Base-by-base conservation (phyloP, 2,113 vertebrate genomes). In the Podocnemis expansa region DNA sequence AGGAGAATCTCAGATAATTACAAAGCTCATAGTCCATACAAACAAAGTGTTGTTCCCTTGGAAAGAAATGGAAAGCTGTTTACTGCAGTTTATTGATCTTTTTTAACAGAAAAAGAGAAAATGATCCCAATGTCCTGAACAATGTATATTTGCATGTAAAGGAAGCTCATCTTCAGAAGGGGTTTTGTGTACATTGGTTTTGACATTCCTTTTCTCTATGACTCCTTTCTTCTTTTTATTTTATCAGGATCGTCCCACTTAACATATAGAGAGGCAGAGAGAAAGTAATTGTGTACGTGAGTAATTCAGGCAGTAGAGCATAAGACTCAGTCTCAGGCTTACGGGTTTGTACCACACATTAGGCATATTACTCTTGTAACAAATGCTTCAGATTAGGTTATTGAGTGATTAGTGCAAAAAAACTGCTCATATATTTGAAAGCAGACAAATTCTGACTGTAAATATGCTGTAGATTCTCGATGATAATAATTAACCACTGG, bases 21-120 rank as follows among this genome's bases (percentile, higher is more conserved):
- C 70, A 82, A 16, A 55, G 76, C 29, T 87, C 11, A 58, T 73
- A 47, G n/a, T 11, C 43, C 49, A 25, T 1, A 90, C 55, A 60
- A 83, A 78, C 1, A 83, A 49, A 34, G 49, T 38, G 82, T 38
- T 49, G 9, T 4, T 34, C 45, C 2, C 43, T 10, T 82, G 49
- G 60, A 58, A 88, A 8, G 55, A 85, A 91, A 88, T 22, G 0
- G 13, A 3, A 85, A 70, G 1, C 25, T 67, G 34, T 56, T 12
- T 38, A 51, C n/a, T 34, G 2, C 11, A 6, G 2, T 84, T 85
- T 91, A 84, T 63, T 54, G 1, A 1, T 45, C 2, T 4, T 14
- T n/a, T 80, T 85, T 87, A 52, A 2, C 5, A 6, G 51, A 85
- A 8, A 0, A 0, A 51, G 1, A 5, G 81, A 11, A 34, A 6